Conservation (phyloP, 2,888 invertebrate genomes). For the Oligia fasciuncula region DNA sequence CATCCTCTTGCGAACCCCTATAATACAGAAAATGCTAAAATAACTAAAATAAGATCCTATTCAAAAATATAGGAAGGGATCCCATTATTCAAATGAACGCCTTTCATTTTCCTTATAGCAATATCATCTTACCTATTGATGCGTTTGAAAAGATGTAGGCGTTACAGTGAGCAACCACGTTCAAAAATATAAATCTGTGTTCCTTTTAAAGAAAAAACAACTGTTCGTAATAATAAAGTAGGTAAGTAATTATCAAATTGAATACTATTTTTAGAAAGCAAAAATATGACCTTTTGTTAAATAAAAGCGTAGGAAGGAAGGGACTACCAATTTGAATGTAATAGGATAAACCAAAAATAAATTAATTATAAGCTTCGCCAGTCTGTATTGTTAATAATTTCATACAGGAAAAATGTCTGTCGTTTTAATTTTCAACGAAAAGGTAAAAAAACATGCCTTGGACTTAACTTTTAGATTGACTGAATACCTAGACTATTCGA, state of each 20-base stretch:
- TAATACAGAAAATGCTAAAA: constrained; percentile 55
- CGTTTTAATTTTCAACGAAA: background rate
- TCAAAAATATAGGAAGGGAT: constrained; percentile 54
- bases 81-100: constrained; percentile 67
- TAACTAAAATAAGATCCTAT: constrained; percentile 58
- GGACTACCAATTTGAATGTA: background rate
- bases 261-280: constrained; percentile 3
- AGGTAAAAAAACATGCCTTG: background rate
- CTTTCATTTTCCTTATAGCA: constrained; percentile 64
- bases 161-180: constrained; percentile 24
- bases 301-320: background rate
- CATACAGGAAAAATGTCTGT: background rate
- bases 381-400: background rate
- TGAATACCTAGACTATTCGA: background rate
- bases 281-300: constrained; percentile 6
- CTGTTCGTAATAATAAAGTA: constrained; percentile 3
- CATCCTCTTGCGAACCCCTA: constrained; percentile 41
- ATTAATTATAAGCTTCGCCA: no score
- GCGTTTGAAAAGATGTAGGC: constrained; percentile 48
- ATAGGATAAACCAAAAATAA: no score
- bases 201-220: constrained; percentile 14
- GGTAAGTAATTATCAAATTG: constrained; percentile 24
- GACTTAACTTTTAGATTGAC: background rate
- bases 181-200: constrained; percentile 25
- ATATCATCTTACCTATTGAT: constrained; percentile 52